Percentiles rank a stretch among this genome's conserved stretches.
These are phyloP conservation scores for Rallus crepitans DNA, from an alignment of 2,797 vertebrate species.

Conservation along the genomic window DNA sequence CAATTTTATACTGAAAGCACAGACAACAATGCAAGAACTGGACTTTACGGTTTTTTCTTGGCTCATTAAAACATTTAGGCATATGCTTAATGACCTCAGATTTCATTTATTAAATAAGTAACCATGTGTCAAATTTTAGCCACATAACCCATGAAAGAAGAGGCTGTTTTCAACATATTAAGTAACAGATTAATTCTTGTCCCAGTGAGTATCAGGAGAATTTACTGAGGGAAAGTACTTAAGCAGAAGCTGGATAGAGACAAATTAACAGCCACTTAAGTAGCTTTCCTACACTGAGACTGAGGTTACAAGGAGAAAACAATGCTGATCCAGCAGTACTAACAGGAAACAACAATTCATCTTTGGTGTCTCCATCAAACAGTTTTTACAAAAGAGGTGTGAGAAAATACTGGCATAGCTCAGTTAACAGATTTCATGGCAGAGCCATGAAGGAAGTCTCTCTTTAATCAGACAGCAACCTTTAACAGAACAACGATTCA, in stretches of 20 bases:
- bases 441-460: not conserved
- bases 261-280: constrained; percentile 25
- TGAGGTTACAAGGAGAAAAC: not conserved
- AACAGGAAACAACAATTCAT: not conserved
- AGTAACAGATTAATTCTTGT: not conserved
- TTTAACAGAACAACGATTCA: not conserved
- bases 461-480: constrained; percentile 43
- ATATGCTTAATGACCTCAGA: constrained; percentile 44
- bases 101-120: constrained; percentile 39
- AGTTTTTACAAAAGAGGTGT: constrained; percentile 19
- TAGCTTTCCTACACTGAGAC: constrained; percentile 1
- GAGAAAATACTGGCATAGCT: constrained; percentile 14
- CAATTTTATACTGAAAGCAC: constrained; percentile 50
- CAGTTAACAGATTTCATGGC: constrained; percentile 18
- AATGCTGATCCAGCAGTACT: not conserved
- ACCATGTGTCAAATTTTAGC: not conserved
- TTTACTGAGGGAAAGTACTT: constrained; percentile 40
- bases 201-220: not conserved
- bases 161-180: not conserved
- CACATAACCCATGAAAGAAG: constrained; percentile 1
- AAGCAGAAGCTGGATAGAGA: constrained; percentile 3
- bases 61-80: constrained; percentile 55
- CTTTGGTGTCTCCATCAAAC: constrained; percentile 16
- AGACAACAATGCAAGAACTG: constrained; percentile 32
- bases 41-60: constrained; percentile 42